phyloP scores from a whole-genome alignment of 2,888 invertebrate species.

The Saturnia pavonia region DNA sequence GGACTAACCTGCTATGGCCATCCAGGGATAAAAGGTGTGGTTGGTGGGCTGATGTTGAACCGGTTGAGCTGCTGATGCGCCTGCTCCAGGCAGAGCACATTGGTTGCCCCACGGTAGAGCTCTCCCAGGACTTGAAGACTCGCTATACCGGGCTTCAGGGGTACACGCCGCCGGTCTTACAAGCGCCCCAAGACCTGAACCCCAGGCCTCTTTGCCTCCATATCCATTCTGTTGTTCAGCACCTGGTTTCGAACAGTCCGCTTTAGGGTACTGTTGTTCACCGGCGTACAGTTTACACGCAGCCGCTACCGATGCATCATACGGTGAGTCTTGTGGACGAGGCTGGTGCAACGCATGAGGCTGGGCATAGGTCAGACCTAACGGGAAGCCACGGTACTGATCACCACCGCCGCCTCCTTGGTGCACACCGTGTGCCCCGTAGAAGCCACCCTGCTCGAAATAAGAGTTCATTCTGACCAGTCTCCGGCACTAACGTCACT shows the following conservation, averaged over 20 bases:
- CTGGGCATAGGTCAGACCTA: conserved; percentile 92
- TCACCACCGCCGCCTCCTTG: conserved; percentile 88
- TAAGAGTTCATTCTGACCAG: conserved; percentile 93
- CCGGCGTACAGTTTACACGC: conserved; percentile 92
- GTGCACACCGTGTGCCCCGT: conserved; percentile 93
- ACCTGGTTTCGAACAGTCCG: conserved; percentile 89
- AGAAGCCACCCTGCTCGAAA: conserved; percentile 97
- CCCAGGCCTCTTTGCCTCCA: conserved; percentile 87
- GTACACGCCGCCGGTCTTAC: conserved; percentile 94
- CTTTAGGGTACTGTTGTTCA: conserved; percentile 85
- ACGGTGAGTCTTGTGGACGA: conserved; percentile 94
- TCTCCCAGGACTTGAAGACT: conserved; percentile 90
- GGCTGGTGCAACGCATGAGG: conserved; percentile 90
- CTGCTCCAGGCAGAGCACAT: conserved; percentile 91
- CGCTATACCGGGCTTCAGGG: conserved; percentile 93
- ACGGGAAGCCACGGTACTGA: conserved; percentile 93
- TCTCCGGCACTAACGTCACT: conserved; percentile 76
- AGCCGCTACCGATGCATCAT: conserved; percentile 94
- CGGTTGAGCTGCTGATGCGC: conserved; percentile 90
- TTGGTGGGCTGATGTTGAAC: conserved; percentile 94
- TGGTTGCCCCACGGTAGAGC: conserved; percentile 93
- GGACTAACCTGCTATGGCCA: conserved; percentile 98
- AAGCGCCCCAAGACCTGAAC: conserved; percentile 84
- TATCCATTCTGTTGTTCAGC: conserved; percentile 85
- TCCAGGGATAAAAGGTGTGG: conserved; percentile 98